Conservation (phyloP, 2,888 invertebrate species). For the Acleris emargana region DNA sequence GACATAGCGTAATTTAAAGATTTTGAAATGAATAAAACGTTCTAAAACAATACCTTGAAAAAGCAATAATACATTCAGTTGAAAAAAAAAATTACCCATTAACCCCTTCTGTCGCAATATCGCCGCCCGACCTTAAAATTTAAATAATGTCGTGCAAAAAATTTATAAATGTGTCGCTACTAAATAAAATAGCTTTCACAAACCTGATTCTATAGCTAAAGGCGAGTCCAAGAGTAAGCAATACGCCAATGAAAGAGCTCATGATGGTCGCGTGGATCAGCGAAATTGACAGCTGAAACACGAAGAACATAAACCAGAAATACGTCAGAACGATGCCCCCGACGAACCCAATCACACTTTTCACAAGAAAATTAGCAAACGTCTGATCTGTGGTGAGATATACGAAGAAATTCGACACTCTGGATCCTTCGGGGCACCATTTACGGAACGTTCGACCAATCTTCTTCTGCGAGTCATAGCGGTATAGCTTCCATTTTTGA, state of each 20-base stretch:
- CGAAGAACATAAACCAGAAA: slow-evolving; percentile 86
- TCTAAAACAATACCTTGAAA: too few relatives aligned
- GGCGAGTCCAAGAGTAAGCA: slow-evolving; percentile 87
- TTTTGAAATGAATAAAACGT: too few relatives aligned
- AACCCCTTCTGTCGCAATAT: too few relatives aligned
- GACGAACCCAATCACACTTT: slow-evolving; percentile 86
- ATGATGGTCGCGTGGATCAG: slow-evolving; percentile 84
- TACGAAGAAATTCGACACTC: slow-evolving; percentile 57
- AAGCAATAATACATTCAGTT: too few relatives aligned
- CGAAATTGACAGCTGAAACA: slow-evolving; percentile 86
- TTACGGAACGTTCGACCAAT: slow-evolving; percentile 64
- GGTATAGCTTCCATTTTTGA: slow-evolving; percentile 76
- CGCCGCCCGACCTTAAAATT: too few relatives aligned
- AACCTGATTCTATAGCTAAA: slow-evolving; percentile 83
- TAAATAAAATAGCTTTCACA: slow-evolving; percentile 19
- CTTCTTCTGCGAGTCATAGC: slow-evolving; percentile 64
- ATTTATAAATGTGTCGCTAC: too few relatives aligned
- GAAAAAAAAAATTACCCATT: too few relatives aligned
- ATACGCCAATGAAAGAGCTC: slow-evolving; percentile 85
- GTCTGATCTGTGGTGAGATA: slow-evolving; percentile 75
- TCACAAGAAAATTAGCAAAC: slow-evolving; percentile 83
- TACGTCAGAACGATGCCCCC: slow-evolving; percentile 86
- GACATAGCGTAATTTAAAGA: too few relatives aligned
- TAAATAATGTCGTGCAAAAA: too few relatives aligned
- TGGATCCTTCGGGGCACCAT: slow-evolving; percentile 67